phyloP scores from a whole-genome alignment of 2,888 invertebrate genomes.

The Leucophora obtusa region DNA sequence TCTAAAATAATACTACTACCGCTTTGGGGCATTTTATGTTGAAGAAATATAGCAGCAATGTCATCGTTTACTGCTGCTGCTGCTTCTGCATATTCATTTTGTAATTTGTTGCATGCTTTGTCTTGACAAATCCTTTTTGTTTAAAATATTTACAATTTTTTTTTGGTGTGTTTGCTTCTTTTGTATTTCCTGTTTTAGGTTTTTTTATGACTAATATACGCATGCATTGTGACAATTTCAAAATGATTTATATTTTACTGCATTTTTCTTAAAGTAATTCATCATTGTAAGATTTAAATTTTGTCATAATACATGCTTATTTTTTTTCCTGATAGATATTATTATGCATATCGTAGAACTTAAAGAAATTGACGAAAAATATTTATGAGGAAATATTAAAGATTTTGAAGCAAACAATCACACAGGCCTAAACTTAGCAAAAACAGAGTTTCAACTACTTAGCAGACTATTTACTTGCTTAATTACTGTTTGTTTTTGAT shows the following conservation, averaged over 20 bases:
- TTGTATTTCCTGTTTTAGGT: conserved; percentile 48
- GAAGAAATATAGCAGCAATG: neutral
- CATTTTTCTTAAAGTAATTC: conserved; percentile 42
- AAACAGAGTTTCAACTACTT: too few relatives aligned
- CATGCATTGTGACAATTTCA: conserved; percentile 41
- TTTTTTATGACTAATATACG: conserved; percentile 48
- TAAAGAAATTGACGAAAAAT: too few relatives aligned
- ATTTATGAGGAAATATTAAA: too few relatives aligned
- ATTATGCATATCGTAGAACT: too few relatives aligned
- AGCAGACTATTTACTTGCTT: too few relatives aligned
- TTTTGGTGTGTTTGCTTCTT: neutral
- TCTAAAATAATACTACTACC: conserved; percentile 4
- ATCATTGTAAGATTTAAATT: conserved; percentile 50
- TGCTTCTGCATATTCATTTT: conserved; percentile 27
- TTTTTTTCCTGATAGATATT: neutral
- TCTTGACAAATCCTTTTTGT: conserved; percentile 43
- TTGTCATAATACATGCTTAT: conserved; percentile 37
- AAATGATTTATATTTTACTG: conserved; percentile 54
- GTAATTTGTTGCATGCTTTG: conserved; percentile 40
- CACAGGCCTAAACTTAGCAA: too few relatives aligned
- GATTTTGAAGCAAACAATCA: too few relatives aligned
- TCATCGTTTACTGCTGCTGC: conserved; percentile 12
- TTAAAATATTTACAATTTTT: conserved; percentile 21
- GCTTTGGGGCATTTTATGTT: neutral
- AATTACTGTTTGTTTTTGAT: too few relatives aligned